Conservation (phyloP, 1,140 invertebrate genomes). For the Lepidurus arcticus region DNA sequence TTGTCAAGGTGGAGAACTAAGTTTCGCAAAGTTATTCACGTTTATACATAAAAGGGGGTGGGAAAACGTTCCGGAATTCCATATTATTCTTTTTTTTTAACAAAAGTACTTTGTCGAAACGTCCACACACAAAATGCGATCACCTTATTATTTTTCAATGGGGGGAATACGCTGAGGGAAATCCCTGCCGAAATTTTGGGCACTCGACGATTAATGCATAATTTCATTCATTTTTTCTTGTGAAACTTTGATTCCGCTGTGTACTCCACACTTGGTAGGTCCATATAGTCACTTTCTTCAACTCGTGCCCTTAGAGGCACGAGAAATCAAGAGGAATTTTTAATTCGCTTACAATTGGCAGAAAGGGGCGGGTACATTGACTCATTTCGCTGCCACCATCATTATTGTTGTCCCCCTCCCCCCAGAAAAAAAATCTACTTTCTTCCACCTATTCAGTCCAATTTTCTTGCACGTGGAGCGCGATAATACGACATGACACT, state of each 20-base stretch:
- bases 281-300: not conserved
- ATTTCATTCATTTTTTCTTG: constrained; percentile 19
- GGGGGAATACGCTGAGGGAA: not conserved
- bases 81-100: not conserved
- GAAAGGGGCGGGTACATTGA: not conserved
- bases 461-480: not conserved
- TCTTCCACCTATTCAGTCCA: not conserved
- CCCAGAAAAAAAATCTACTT: not conserved
- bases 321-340: not conserved
- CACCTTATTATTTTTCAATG: constrained; percentile 4
- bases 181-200: not conserved
- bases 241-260: constrained; percentile 19
- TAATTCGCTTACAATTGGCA: constrained; percentile 6
- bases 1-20: constrained; percentile 6
- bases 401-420: not conserved
- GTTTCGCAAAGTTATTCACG: not conserved
- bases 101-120: not conserved
- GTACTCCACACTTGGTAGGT: not conserved
- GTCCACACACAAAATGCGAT: not conserved
- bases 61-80: not conserved
- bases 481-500: constrained; percentile 21
- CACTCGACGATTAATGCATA: constrained; percentile 21
- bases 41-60: not conserved
- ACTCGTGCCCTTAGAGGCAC: not conserved
- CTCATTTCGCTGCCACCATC: not conserved